These are phyloP conservation scores for Antitype chi DNA, from an alignment of 2,888 invertebrate species.

Conservation along the genomic window DNA sequence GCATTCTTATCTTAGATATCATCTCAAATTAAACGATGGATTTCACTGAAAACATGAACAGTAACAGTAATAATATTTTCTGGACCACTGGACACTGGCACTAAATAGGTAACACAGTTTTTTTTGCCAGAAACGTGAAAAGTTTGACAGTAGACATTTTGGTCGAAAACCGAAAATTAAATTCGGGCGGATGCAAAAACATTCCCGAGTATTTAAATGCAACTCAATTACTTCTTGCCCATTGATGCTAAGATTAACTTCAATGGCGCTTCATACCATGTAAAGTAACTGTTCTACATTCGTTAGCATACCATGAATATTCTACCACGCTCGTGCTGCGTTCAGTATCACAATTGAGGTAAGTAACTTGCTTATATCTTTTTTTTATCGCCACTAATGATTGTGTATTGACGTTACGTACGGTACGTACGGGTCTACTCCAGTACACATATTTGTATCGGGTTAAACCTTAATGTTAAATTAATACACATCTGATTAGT, in stretches of 20 bases:
- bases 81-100: not conserved
- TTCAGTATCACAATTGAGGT: slow-evolving; percentile 10
- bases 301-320: slow-evolving; percentile 75
- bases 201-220: not conserved
- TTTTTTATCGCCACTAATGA: not conserved
- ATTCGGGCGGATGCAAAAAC: rapidly evolving
- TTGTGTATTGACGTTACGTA: not conserved
- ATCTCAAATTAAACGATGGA: not conserved
- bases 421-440: no score
- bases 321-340: slow-evolving; percentile 56
- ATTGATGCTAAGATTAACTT: slow-evolving; percentile 41
- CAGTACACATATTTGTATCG: no score
- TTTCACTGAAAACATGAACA: no score
- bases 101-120: not conserved
- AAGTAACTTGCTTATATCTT: slow-evolving; percentile 39
- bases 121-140: not conserved
- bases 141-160: no score
- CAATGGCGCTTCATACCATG: slow-evolving; percentile 46
- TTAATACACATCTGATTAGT: no score
- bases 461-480: no score
- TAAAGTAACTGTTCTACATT: slow-evolving; percentile 58
- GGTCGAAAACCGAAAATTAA: not conserved
- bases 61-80: no score
- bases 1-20: no score
- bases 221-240: not conserved